Percentiles rank a stretch among this genome's conserved stretches.
Conservation (phyloP, 1,140 invertebrate genomes). For the Calosoma granatense region DNA sequence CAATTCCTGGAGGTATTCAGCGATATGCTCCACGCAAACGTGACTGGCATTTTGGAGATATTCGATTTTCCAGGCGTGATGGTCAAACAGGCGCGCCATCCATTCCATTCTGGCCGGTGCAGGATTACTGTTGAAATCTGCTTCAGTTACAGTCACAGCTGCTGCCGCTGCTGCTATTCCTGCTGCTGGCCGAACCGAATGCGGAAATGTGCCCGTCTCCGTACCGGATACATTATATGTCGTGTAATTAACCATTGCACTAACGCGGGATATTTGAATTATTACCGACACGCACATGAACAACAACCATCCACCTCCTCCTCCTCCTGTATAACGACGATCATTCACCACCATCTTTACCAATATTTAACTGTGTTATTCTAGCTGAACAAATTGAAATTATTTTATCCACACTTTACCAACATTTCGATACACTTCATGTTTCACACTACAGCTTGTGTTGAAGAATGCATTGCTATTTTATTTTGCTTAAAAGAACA, state of each 20-base stretch:
- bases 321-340: no score
- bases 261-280: neutral
- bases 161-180: no score
- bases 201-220: neutral
- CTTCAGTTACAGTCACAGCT: no score
- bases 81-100: constrained; percentile 52
- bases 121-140: neutral
- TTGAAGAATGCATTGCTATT: no score
- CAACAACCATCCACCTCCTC: no score
- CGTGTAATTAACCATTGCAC: neutral
- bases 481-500: no score
- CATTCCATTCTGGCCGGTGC: constrained; percentile 43
- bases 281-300: no score
- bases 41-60: constrained; percentile 34
- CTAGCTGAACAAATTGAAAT: neutral
- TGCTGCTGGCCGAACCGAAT: no score
- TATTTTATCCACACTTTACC: neutral
- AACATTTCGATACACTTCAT: no score
- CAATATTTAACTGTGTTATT: no score
- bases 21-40: constrained; percentile 45
- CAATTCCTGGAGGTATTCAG: constrained; percentile 43
- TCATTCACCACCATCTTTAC: no score
- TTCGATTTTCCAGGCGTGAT: constrained; percentile 46
- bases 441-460: no score
- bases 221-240: neutral